Percentiles rank a stretch among this genome's conserved stretches.
These are phyloP conservation scores for Mystacides longicornis DNA, from an alignment of 2,888 invertebrate species.

Conservation along the genomic window DNA sequence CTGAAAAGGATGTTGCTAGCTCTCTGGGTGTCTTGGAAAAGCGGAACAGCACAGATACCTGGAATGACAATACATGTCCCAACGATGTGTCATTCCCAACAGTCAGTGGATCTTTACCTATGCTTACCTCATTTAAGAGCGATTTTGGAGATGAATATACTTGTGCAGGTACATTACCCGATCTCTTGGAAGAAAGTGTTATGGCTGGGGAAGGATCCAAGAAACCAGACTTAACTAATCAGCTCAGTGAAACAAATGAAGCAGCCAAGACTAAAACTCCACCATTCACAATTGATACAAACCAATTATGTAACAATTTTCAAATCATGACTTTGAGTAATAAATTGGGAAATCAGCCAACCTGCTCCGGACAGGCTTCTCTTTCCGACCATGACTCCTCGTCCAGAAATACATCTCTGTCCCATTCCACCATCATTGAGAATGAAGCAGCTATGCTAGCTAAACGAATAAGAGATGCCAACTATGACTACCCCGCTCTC, in stretches of 20 bases:
- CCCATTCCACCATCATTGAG: constrained; percentile 65
- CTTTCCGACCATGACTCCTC: constrained; percentile 42
- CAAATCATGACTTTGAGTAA: constrained; percentile 6
- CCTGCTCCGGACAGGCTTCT: constrained; percentile 32
- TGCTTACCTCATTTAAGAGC: constrained; percentile 60
- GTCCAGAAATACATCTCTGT: constrained; percentile 52
- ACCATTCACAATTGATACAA: constrained; percentile 14
- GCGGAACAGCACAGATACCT: constrained; percentile 53
- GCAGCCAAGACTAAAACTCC: constrained; percentile 32
- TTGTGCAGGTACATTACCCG: constrained; percentile 34
- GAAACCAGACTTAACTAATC: constrained; percentile 40
- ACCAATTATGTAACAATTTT: neutral
- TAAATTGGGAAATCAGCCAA: constrained; percentile 26
- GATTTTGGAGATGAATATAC: constrained; percentile 41
- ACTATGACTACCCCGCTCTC: constrained; percentile 31
- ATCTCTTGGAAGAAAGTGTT: constrained; percentile 39
- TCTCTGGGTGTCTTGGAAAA: constrained; percentile 18
- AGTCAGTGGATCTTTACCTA: constrained; percentile 67
- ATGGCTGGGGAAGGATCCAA: constrained; percentile 27
- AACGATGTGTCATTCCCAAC: constrained; percentile 78
- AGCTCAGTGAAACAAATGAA: constrained; percentile 30
- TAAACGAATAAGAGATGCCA: constrained; percentile 39
- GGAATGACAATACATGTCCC: constrained; percentile 74
- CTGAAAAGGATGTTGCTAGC: constrained; percentile 28
- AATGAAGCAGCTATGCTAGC: constrained; percentile 67